Conservation (phyloP, 2,888 invertebrate species). For the Mylabris sibirica region DNA sequence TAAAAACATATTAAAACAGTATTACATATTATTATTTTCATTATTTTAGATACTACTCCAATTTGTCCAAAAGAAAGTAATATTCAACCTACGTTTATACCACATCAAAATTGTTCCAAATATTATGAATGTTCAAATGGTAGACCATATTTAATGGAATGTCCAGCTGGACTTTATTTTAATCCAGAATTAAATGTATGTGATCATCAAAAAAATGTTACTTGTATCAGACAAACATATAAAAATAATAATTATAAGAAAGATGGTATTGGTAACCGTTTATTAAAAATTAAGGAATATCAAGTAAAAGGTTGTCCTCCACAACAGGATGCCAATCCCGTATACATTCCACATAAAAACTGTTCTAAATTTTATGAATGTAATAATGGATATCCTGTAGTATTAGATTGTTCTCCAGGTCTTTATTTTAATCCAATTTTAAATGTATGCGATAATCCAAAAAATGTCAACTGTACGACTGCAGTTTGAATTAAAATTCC, state of each 20-base stretch:
- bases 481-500: not conserved
- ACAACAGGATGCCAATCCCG: not conserved
- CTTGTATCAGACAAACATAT: not conserved
- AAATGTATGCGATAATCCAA: not conserved
- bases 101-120: not conserved
- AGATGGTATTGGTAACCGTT: not conserved
- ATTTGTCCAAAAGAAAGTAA: not conserved
- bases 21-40: too few species aligned
- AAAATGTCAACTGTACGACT: not conserved
- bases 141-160: not conserved
- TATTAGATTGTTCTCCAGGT: not conserved
- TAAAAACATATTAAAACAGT: not conserved
- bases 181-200: not conserved
- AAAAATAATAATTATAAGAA: not conserved
- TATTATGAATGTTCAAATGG: constrained; percentile 12
- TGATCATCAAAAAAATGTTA: not conserved
- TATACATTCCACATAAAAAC: not conserved
- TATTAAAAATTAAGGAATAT: too few species aligned
- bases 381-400: not conserved
- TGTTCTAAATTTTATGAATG: not conserved
- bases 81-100: not conserved
- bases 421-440: not conserved
- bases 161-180: constrained; percentile 3
- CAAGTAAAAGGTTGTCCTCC: not conserved
- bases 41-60: not conserved